These are phyloP conservation scores for Mesorhabditis sp. DNA, from an alignment of 2,888 invertebrate species.

Conservation along the genomic window DNA sequence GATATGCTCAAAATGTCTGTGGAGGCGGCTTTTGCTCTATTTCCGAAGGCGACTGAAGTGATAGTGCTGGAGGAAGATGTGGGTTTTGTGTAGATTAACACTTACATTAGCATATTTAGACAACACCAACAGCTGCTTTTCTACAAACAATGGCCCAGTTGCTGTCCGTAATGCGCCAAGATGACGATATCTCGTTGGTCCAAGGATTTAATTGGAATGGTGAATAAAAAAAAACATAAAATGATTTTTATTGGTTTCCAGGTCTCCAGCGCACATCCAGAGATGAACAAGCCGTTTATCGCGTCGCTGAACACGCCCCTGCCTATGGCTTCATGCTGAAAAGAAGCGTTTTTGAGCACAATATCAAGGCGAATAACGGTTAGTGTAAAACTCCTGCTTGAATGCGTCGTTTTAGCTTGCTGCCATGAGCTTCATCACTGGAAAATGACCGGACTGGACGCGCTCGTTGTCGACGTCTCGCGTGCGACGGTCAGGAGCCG, in stretches of 20 bases:
- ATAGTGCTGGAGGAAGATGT: constrained; percentile 39
- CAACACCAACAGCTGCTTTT: constrained; percentile 26
- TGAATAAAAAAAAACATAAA: constrained; percentile 8
- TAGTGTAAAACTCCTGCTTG: not conserved
- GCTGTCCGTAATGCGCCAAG: constrained; percentile 19
- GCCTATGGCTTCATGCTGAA: constrained; percentile 32
- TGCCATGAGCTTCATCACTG: constrained; percentile 4
- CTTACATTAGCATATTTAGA: constrained; percentile 9
- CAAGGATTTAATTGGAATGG: constrained; percentile 38
- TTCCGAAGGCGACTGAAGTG: constrained; percentile 29
- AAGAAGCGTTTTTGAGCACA: constrained; percentile 17
- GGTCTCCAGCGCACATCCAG: constrained; percentile 28
- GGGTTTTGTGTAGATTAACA: not conserved
- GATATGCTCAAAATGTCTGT: constrained; percentile 24
- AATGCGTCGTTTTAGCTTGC: not conserved
- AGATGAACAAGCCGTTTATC: constrained; percentile 22
- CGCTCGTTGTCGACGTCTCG: not conserved
- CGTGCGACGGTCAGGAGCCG: not conserved
- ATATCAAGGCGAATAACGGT: constrained; percentile 10
- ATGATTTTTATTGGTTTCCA: constrained; percentile 12
- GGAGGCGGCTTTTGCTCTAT: constrained; percentile 28
- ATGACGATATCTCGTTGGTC: constrained; percentile 22
- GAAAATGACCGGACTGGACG: not conserved
- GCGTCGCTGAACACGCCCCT: constrained; percentile 26
- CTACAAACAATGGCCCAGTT: constrained; percentile 30